phyloP scores from a whole-genome alignment of 2,113 vertebrate genomes.

The Indri indri region DNA sequence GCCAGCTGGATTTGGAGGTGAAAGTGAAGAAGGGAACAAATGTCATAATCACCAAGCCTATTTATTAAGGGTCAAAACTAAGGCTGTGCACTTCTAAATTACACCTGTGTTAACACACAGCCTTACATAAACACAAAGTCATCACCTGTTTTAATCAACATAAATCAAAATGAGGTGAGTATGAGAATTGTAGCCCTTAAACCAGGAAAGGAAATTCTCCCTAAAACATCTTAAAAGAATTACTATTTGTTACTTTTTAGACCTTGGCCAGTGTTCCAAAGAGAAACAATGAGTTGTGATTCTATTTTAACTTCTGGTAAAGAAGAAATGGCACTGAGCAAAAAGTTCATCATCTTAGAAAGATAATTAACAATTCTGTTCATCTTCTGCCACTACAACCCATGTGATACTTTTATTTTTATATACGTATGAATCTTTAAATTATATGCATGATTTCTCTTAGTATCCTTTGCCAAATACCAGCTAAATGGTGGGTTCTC shows the following conservation, averaged over 20 bases:
- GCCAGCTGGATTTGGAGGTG: not conserved
- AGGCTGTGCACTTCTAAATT: not conserved
- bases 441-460: constrained; percentile 37
- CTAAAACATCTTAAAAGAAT: not conserved
- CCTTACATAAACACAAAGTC: not conserved
- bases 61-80: not conserved
- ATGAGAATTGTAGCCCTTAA: not conserved
- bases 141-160: not conserved
- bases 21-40: not conserved
- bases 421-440: not conserved
- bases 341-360: not conserved
- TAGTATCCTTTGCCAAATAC: not conserved
- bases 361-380: constrained; percentile 54
- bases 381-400: not conserved
- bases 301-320: constrained; percentile 16
- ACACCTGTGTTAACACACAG: not conserved
- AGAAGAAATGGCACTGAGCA: not conserved
- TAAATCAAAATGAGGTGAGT: not conserved
- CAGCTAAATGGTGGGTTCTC: constrained; percentile 35
- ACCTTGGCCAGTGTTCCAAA: not conserved
- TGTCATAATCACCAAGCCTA: not conserved
- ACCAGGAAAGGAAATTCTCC: not conserved
- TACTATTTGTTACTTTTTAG: not conserved
- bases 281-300: not conserved
- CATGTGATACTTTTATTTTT: not conserved